Conservation (phyloP, 2,888 invertebrate genomes). For the Dicycla oo region DNA sequence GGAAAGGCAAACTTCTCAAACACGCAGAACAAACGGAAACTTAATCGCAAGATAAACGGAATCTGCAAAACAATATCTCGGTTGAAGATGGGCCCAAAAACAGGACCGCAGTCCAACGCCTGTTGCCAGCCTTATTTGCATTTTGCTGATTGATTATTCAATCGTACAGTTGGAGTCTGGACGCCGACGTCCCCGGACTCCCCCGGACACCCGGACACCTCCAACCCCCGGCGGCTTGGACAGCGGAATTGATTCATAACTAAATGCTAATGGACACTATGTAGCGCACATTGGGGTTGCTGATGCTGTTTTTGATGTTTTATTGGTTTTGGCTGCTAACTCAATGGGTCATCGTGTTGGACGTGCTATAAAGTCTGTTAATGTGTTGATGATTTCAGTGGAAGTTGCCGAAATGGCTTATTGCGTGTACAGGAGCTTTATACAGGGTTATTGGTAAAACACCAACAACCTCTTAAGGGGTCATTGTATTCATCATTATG, state of each 20-base stretch:
- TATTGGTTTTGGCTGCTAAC: conserved; percentile 28
- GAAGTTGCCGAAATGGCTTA: not conserved
- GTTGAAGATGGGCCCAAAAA: conserved; percentile 62
- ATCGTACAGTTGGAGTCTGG: conserved; percentile 78
- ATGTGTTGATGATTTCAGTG: conserved; percentile 21
- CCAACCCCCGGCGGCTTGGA: conserved; percentile 66
- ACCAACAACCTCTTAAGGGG: too few species aligned
- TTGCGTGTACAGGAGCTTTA: not conserved
- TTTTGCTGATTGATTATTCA: conserved; percentile 89
- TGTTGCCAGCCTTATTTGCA: conserved; percentile 86
- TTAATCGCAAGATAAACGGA: conserved; percentile 54
- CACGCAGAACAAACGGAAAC: conserved; percentile 48
- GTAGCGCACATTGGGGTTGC: conserved; percentile 62
- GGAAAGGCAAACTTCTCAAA: conserved; percentile 32
- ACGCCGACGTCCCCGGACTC: conserved; percentile 54
- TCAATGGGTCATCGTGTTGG: conserved; percentile 24
- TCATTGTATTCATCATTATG: too few species aligned
- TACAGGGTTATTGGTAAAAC: too few species aligned
- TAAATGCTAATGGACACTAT: conserved; percentile 84
- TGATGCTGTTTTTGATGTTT: conserved; percentile 36
- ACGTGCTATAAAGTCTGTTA: conserved; percentile 7
- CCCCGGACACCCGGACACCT: conserved; percentile 18
- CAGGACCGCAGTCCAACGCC: conserved; percentile 74
- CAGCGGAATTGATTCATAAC: conserved; percentile 82
- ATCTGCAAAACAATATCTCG: conserved; percentile 56